phyloP scores from a whole-genome alignment of 2,113 vertebrate genomes.

The Synodontis membranacea region DNA sequence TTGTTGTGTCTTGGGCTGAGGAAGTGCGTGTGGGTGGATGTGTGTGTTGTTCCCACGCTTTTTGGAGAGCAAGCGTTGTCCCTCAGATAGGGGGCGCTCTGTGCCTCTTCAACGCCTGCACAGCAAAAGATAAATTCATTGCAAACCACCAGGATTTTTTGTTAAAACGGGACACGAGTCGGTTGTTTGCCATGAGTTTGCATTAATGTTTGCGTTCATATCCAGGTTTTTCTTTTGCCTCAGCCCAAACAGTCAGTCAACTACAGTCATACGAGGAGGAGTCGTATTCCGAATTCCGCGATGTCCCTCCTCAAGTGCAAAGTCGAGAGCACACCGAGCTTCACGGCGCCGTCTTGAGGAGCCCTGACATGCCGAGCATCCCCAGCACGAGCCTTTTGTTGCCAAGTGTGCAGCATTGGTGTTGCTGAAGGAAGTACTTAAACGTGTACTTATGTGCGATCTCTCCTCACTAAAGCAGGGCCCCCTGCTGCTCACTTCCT shows the following conservation, averaged over 20 bases:
- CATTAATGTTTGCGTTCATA: not conserved
- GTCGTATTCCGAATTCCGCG: conserved; percentile 5
- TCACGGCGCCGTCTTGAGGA: conserved; percentile 32
- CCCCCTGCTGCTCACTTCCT: conserved; percentile 45
- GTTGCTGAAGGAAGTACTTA: conserved; percentile 55
- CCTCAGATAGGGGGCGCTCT: conserved; percentile 45
- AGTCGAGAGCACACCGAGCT: conserved; percentile 1
- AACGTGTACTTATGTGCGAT: conserved; percentile 53
- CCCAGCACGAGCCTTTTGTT: conserved; percentile 46
- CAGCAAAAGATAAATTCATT: not conserved
- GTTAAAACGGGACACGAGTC: not conserved
- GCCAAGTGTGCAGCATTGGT: conserved; percentile 41
- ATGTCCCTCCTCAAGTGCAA: conserved; percentile 42
- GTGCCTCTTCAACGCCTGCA: conserved; percentile 1
- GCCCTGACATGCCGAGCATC: conserved; percentile 22
- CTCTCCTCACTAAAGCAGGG: conserved; percentile 37
- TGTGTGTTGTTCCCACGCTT: conserved; percentile 56
- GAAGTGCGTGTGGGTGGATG: conserved; percentile 39
- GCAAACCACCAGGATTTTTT: not conserved
- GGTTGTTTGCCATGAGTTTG: not conserved
- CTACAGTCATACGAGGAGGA: conserved; percentile 7
- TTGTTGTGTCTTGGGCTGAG: conserved; percentile 3
- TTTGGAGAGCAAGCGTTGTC: not conserved
- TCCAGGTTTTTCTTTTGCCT: not conserved
- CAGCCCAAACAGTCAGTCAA: not conserved